These are phyloP conservation scores for Conus ventricosus DNA, from an alignment of 1,140 invertebrate genomes.

Conservation along the genomic window DNA sequence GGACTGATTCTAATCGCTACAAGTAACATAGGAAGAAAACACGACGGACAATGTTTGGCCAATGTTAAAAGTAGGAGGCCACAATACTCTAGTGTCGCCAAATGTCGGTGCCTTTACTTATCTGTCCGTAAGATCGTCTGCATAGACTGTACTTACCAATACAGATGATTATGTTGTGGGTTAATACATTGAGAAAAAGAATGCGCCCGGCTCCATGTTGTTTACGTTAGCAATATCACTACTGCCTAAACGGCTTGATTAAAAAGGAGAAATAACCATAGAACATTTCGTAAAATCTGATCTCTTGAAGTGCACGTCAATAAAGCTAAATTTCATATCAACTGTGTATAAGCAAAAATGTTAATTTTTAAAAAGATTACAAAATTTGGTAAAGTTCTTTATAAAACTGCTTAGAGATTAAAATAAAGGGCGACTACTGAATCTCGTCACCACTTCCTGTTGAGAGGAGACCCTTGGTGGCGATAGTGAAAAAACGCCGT, in stretches of 20 bases:
- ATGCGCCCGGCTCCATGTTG: conserved; percentile 31
- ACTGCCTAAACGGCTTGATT: not conserved
- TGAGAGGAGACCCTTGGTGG: not conserved
- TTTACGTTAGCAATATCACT: conserved; percentile 32
- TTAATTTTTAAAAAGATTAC: not conserved
- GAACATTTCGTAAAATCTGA: not conserved
- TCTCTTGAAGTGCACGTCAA: not conserved
- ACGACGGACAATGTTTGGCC: too few species aligned
- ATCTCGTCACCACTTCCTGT: not conserved
- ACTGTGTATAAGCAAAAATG: not conserved
- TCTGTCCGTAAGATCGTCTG: not conserved
- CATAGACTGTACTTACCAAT: not conserved
- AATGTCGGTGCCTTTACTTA: too few species aligned
- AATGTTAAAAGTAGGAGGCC: too few species aligned
- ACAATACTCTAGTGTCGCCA: too few species aligned
- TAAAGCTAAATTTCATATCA: not conserved
- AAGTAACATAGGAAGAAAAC: too few species aligned
- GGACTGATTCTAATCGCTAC: too few species aligned
- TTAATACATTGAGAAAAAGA: not conserved
- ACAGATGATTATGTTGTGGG: not conserved
- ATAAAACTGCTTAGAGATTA: not conserved
- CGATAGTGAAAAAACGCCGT: not conserved
- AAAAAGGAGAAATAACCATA: not conserved
- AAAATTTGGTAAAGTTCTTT: not conserved
- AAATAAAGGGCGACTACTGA: not conserved